Base-by-base conservation (phyloP, 1,140 invertebrate species). In the Himalopsyche phryganea region DNA sequence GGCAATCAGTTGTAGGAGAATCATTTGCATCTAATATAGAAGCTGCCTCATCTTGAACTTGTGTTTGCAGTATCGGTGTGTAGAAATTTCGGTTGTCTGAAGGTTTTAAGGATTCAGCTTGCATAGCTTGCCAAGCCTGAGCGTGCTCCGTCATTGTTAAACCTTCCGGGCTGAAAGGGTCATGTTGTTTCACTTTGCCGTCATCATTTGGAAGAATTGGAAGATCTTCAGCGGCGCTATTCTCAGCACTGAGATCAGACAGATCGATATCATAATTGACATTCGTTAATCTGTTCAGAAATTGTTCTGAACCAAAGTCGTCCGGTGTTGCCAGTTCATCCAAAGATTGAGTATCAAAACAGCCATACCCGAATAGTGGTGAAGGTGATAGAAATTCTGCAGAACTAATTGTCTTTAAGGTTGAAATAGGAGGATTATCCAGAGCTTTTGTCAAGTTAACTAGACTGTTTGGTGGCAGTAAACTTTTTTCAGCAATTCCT, bases 231-330 rank as follows among this genome's bases (percentile, higher is more conserved):
- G 81, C 80, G 13, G 80, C 71, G 58, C 85, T 86, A 65, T 85
- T 86, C 3, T 87, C 85, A 0, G 78, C 82, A 61, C 85, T 88
- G 28, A 84, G 73, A 70, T 87, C 86, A 1, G 84, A 87, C 44
- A 85, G 72, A 67, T 87, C 85, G 41, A 88, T 86, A 59, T 87
- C 86, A 65, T 86, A 88, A 70, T 86, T 87, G 15, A 87, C 81
- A 65, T 83, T 83, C n/a, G 81, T 83, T 10, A 87, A 66, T 1
- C 81, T 83, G 1, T 80, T 76, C 1, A 75, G 71, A 33, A 80
- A 66, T 19, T 79, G 67, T n/a, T 75, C 73, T 0, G 67, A 68
- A 5, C 68, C 76, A 50, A 77, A 75, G 20, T 85, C 82, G 61
- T 86, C 83, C 1, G 80, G 80, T 5, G 81, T 83, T 28, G 78